phyloP scores from a whole-genome alignment of 2,113 vertebrate species.

The Podarcis raffonei region DNA sequence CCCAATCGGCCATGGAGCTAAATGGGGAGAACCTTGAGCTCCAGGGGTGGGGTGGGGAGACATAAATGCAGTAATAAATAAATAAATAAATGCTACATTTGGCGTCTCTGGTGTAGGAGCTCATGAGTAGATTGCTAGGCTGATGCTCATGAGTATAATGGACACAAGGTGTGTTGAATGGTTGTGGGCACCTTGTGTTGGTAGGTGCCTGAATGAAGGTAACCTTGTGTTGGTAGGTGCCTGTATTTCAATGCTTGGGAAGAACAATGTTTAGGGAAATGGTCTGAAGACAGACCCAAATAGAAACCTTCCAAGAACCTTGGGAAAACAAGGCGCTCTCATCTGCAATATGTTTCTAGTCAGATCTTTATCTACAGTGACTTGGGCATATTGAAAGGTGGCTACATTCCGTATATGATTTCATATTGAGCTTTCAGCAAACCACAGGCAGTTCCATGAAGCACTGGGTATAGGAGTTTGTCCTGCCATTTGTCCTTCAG shows the following conservation, averaged over 20 bases:
- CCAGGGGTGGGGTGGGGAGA: too few relatives aligned
- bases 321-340: background rate
- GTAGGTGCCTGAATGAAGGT: background rate
- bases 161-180: background rate
- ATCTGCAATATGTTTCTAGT: background rate
- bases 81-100: too few relatives aligned
- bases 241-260: background rate
- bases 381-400: background rate
- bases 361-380: background rate
- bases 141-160: background rate
- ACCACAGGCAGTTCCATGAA: background rate
- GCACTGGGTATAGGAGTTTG: background rate
- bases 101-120: background rate
- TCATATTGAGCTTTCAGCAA: background rate
- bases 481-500: background rate
- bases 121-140: background rate
- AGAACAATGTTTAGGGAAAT: background rate
- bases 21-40: too few relatives aligned
- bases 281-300: too few relatives aligned
- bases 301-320: background rate
- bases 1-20: too few relatives aligned
- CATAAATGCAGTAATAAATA: too few relatives aligned
- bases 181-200: background rate
- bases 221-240: background rate
- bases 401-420: background rate